Evolutionary conservation across 2,888 invertebrate species (phyloP).

Genomic region (Chrysolina americana): DNA sequence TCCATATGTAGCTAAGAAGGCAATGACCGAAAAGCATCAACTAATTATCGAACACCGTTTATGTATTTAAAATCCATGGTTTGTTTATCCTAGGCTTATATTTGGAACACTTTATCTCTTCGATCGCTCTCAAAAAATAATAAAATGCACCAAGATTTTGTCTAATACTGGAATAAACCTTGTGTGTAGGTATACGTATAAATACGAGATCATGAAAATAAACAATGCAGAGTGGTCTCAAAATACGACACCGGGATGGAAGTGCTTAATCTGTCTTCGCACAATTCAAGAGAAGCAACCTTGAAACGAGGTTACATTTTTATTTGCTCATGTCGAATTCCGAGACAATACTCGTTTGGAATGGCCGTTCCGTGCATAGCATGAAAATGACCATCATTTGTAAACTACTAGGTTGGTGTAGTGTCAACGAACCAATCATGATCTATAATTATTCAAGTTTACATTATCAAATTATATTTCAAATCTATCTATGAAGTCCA

Average conservation of each 20-base stretch:
- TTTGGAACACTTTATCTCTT: slow-evolving; percentile 14
- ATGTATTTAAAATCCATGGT: slow-evolving; percentile 16
- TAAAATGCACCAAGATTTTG: slow-evolving; percentile 15
- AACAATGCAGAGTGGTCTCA: slow-evolving; percentile 14
- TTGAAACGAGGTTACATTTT: slow-evolving; percentile 10
- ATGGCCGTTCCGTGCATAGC: background rate
- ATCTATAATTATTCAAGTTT: background rate
- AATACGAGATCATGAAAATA: slow-evolving; percentile 13
- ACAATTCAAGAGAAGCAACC: slow-evolving; percentile 13
- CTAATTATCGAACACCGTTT: slow-evolving; percentile 1
- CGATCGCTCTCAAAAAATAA: slow-evolving; percentile 2
- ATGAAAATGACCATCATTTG: background rate
- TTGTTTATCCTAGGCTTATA: slow-evolving; percentile 8
- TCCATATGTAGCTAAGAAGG: background rate
- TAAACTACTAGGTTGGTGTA: background rate
- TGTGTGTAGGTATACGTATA: background rate
- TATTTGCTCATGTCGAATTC: background rate
- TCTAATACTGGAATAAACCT: background rate
- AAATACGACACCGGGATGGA: slow-evolving; percentile 15
- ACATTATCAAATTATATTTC: too few relatives aligned
- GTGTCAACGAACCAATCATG: background rate
- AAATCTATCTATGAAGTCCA: too few relatives aligned
- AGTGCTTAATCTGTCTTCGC: slow-evolving; percentile 13
- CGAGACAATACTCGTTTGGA: slow-evolving; percentile 19
- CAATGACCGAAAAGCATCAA: slow-evolving; percentile 1